Conservation (phyloP, 2,888 invertebrate genomes). For the Athetis lepigone region DNA sequence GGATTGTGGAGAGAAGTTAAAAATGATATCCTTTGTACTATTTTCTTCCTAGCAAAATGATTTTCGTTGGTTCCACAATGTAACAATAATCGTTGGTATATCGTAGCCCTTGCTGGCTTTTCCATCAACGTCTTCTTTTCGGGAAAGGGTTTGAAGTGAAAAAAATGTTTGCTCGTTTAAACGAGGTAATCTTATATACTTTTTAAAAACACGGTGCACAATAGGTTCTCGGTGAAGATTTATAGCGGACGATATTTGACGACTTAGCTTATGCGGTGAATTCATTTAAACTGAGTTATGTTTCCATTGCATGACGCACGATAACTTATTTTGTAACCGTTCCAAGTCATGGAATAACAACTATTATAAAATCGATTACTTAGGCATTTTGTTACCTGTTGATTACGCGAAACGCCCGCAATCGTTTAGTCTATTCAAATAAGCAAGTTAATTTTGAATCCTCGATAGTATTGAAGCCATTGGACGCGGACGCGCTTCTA, state of each 20-base stretch:
- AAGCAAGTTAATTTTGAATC: conserved; percentile 36
- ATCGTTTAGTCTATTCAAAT: conserved; percentile 36
- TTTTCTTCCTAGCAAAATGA: conserved; percentile 22
- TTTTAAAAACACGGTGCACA: conserved; percentile 52
- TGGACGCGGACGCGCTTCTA: background rate
- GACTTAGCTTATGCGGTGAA: conserved; percentile 64
- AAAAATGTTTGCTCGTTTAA: conserved; percentile 49
- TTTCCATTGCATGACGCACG: conserved; percentile 71
- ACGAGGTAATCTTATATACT: conserved; percentile 32
- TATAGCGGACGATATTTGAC: conserved; percentile 63
- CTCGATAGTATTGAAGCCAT: conserved; percentile 14
- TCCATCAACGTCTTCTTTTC: conserved; percentile 37
- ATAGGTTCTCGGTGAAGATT: conserved; percentile 55
- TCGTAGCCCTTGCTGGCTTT: conserved; percentile 32
- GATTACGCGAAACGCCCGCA: conserved; percentile 54
- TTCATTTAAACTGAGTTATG: conserved; percentile 71
- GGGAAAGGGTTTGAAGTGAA: conserved; percentile 30
- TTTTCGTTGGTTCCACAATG: conserved; percentile 28
- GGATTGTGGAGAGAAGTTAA: conserved; percentile 13
- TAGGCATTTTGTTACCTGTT: conserved; percentile 65
- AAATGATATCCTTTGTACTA: conserved; percentile 25
- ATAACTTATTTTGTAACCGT: conserved; percentile 70
- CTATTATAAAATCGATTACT: conserved; percentile 69
- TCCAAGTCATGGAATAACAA: conserved; percentile 70
- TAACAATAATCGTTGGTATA: conserved; percentile 36